Percentiles rank a stretch among this genome's conserved stretches.
Evolutionary conservation across 2,888 invertebrate genomes (phyloP).

Genomic region (Phyllotreta striolata): DNA sequence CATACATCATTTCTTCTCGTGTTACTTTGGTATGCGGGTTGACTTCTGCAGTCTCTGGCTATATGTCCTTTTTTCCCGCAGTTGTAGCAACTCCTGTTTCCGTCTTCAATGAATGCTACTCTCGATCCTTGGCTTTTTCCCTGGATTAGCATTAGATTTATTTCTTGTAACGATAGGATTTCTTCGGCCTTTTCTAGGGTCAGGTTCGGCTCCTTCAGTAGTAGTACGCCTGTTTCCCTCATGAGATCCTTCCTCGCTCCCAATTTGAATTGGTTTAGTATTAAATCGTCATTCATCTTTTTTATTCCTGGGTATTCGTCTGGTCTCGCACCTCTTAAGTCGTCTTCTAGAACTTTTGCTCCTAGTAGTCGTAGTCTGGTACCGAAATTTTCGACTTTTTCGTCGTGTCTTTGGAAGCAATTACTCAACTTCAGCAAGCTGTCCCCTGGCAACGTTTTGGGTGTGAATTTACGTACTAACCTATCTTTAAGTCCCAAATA

Average conservation of each 20-base stretch:
- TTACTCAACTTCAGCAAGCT: neutral
- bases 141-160: constrained; percentile 8
- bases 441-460: neutral
- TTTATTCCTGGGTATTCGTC: constrained; percentile 21
- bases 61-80: constrained; percentile 10
- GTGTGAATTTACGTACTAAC: neutral
- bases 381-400: constrained; percentile 20
- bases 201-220: constrained; percentile 12
- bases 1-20: neutral
- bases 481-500: neutral
- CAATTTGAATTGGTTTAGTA: constrained; percentile 34
- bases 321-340: neutral
- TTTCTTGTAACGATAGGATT: neutral
- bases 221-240: constrained; percentile 15
- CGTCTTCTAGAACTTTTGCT: constrained; percentile 18
- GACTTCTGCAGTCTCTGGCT: neutral
- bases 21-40: neutral
- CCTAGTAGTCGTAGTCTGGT: constrained; percentile 20
- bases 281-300: constrained; percentile 15
- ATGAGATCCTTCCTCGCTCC: constrained; percentile 19
- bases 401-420: constrained; percentile 28
- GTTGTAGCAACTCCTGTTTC: neutral
- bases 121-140: neutral
- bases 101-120: too few species aligned
- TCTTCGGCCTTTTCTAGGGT: constrained; percentile 20